Evolutionary conservation across 2,888 invertebrate genomes (phyloP).

Genomic region (Synanthedon formicaeformis): DNA sequence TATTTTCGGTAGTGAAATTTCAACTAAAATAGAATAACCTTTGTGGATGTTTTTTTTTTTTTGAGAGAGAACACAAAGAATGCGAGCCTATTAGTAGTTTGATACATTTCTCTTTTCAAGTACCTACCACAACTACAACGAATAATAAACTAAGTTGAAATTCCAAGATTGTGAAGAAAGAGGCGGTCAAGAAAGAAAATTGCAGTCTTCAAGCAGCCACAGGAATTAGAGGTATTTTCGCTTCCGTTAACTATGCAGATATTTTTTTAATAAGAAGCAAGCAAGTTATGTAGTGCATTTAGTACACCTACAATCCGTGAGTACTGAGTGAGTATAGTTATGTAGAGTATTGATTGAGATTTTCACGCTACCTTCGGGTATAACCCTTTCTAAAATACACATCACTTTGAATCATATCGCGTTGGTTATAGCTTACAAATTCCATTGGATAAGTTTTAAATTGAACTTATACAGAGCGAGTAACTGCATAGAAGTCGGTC

Average conservation of each 20-base stretch:
- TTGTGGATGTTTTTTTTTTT: neutral
- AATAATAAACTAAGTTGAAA: neutral
- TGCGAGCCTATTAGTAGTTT: too few relatives aligned
- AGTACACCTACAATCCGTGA: too few relatives aligned
- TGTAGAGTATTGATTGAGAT: neutral
- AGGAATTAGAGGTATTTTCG: constrained; percentile 40
- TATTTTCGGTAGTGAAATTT: neutral
- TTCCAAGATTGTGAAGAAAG: neutral
- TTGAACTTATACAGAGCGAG: neutral
- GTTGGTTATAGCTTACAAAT: too few relatives aligned
- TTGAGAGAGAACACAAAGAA: neutral
- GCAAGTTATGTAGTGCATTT: too few relatives aligned
- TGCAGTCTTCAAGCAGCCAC: constrained; percentile 4
- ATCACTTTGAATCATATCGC: too few relatives aligned
- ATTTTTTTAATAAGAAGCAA: too few relatives aligned
- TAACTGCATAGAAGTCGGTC: neutral
- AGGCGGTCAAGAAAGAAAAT: neutral
- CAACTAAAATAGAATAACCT: neutral
- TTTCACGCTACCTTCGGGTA: neutral
- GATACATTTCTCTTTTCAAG: too few relatives aligned
- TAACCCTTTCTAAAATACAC: too few relatives aligned
- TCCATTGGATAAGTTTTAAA: too few relatives aligned
- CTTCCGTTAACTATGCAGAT: constrained; percentile 9
- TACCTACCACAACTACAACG: too few relatives aligned
- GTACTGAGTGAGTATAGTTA: neutral